Evolutionary conservation across 2,113 vertebrate genomes (phyloP), one percentile per base, ranked within the genome.

Genomic region (Empidonax alnorum): DNA sequence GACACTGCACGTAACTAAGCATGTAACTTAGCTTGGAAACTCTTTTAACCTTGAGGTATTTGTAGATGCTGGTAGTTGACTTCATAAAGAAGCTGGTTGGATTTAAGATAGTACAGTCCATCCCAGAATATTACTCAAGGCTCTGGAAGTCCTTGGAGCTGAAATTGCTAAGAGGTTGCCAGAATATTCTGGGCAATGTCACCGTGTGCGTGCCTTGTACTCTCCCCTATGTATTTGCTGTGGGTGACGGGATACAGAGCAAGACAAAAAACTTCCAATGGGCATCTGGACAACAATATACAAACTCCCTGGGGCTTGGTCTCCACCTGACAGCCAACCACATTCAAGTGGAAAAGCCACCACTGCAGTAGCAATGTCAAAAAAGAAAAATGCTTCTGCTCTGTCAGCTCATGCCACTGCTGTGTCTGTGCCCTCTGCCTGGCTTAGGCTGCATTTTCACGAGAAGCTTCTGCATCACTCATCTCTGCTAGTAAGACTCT

Each of bases 181-280:
- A 84, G 72, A 77, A 69, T 33, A 77, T 27, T 49, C 8, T 56
- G 41, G 33, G 44, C 39, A 63, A 3, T 2, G 5, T 19, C 30
- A 65, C n/a, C 24, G 31, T 0, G 0, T 0, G 1, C 0, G 0
- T 23, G 62, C 52, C 73, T 53, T 22, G 47, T 59, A 10, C 25
- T 55, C 71, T 44, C 20, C 16, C 41, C 42, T 39, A 1, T 3
- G 25, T 35, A 11, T 2, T 16, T 37, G 22, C 62, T 55, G 47
- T 30, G 28, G 10, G 3, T 17, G 56, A 37, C 0, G 0, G 41
- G 41, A 66, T 3, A 93, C n/a, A 24, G 66, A 58, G 42, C 41
- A 55, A 66, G 62, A 49, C 42, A 68, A 35, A 55, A 58, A 69
- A 21, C 30, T 89, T 39, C 42, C 9, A 14, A 14, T 14, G 47